Evolutionary conservation across 2,113 vertebrate genomes (phyloP).

Genomic region (Sylvicapra grimmia): DNA sequence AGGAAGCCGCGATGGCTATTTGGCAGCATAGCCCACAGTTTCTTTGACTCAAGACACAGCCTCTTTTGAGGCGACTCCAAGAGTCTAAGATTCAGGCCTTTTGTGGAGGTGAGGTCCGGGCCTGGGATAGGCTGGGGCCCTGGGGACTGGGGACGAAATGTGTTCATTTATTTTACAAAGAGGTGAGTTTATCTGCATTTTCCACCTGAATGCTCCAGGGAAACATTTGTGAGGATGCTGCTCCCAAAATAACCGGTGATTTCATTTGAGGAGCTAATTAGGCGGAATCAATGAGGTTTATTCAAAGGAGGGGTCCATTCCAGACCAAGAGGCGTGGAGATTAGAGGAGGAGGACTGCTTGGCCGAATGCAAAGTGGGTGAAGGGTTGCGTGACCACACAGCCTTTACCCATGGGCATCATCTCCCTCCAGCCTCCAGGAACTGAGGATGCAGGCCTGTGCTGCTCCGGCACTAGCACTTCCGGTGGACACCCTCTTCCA

Average conservation of each 20-base stretch:
- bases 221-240: not conserved
- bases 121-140: not conserved
- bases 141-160: not conserved
- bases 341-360: accelerated
- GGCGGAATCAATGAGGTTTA: not conserved
- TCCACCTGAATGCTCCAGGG: not conserved
- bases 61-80: not conserved
- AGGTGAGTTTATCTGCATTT: not conserved
- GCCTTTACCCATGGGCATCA: accelerated
- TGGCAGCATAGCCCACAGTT: not conserved
- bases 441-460: not conserved
- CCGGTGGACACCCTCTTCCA: accelerated
- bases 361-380: not conserved
- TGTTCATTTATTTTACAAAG: not conserved
- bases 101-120: not conserved
- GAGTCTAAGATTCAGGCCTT: not conserved
- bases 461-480: accelerated
- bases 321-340: not conserved
- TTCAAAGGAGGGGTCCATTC: not conserved
- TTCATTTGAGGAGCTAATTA: constrained; percentile 18
- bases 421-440: not conserved
- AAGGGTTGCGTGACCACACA: not conserved
- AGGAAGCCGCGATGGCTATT: not conserved
- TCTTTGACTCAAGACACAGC: not conserved
- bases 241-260: not conserved